These are phyloP conservation scores for Hirtodrosophila alboralis DNA, from an alignment of 2,888 invertebrate species.

Conservation along the genomic window DNA sequence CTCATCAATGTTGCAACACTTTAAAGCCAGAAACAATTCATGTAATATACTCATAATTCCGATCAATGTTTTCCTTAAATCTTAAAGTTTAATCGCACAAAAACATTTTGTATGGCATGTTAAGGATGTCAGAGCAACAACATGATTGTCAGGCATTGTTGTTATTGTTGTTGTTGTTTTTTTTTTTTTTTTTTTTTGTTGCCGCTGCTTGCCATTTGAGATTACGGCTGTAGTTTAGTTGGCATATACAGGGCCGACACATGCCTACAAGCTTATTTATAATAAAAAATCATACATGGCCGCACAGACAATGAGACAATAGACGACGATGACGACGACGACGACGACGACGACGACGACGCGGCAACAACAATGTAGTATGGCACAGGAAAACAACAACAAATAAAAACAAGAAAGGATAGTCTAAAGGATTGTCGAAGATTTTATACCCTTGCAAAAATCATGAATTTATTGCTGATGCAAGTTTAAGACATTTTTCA, in stretches of 20 bases:
- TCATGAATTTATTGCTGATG: too few relatives aligned
- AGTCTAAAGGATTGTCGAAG: too few relatives aligned
- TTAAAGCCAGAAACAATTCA: constrained; percentile 14
- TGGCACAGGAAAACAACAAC: constrained; percentile 32
- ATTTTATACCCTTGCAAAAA: too few relatives aligned
- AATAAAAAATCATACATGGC: constrained; percentile 78
- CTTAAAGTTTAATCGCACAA: constrained; percentile 60
- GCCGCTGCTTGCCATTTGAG: constrained; percentile 67
- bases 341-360: constrained; percentile 16
- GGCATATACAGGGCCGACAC: constrained; percentile 61
- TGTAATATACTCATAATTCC: constrained; percentile 31
- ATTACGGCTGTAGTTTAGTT: constrained; percentile 75
- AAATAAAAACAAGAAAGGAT: background rate
- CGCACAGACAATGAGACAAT: constrained; percentile 77
- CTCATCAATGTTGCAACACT: constrained; percentile 1
- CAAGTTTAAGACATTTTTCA: too few relatives aligned
- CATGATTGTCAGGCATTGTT: constrained; percentile 52
- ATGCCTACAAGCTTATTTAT: constrained; percentile 76
- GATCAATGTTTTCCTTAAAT: constrained; percentile 42
- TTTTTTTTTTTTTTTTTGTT: constrained; percentile 21
- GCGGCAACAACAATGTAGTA: constrained; percentile 20
- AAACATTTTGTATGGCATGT: constrained; percentile 45
- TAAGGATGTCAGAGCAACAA: constrained; percentile 41
- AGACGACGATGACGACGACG: constrained; percentile 29
- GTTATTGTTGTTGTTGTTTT: constrained; percentile 18